Evolutionary conservation across 2,888 invertebrate species (phyloP), one percentile per base, ranked within the genome.

Genomic region (Drosophila picticornis): DNA sequence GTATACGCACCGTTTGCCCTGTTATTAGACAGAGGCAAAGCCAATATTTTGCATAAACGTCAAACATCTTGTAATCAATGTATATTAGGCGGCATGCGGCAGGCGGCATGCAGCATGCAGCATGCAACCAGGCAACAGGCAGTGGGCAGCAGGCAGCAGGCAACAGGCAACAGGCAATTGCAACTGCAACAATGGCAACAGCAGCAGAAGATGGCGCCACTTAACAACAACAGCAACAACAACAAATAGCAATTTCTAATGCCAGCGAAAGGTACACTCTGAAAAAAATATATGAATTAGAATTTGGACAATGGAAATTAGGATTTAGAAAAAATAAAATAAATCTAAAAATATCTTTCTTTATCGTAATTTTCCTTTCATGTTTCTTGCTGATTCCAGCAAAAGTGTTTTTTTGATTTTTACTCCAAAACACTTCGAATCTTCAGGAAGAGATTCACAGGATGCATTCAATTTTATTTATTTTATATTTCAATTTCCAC

Each of bases 11-110:
- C 72, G 87, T 83, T 83, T 71, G 74, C 77, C 31, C 74, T 83
- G 81, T 83, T 80, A 85, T 87, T 85, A 86, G 75, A 64, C 38
- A 36, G 4, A 25, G 61, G 32, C 43, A 57, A 50, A 86, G 83
- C 75, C 71, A 72, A 83, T 80, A 77, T 81, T 85, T 85, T 87
- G 85, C 87, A 87, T 84, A 84, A 85, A 87, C 80, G 83, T 74
- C 66, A 79, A 79, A 72, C 71, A 72, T 83, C 80, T 75, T 77
- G 83, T 87, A 85, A 86, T 83, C 72, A 85, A 72, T 68, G 77
- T 70, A 68, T 75, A 71, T 64, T 68, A 63, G 68, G 48, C 64
- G 38, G 51, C 68, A 48, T 7, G 40, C 19, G 10, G 66, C 53
- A 36, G 19, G 34, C 53, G 36, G 43, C 40, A 63, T 13, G 51